Base-by-base conservation (phyloP, 2,888 invertebrate species). In the Netelia fuscicornis region DNA sequence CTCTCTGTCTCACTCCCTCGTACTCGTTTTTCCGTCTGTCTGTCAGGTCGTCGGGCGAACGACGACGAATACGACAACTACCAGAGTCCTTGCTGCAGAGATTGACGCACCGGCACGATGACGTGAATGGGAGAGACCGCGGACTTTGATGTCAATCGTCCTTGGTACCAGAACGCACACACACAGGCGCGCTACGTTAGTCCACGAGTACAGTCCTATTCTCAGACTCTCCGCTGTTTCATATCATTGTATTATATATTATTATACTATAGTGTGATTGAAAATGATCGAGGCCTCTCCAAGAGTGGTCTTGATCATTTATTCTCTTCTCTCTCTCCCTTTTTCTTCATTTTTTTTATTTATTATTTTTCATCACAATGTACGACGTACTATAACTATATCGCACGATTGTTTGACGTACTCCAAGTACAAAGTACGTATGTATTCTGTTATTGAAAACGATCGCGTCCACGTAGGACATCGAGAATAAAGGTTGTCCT, bases 61-160 rank as follows among this genome's bases (percentile, higher is more conserved):
- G 48, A 58, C 64, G n/a, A 65, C 64, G 60, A 60, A 25, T 56
- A 64, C 67, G 54, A 67, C 65, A 25, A 48, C 56, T 25, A 70
- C 62, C 75, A 76, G 72, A 86, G 84, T 87, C 82, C 87, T 87
- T 84, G 62, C 20, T 48, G 13, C 30, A 20, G 48, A 30, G 79
- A 79, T 86, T 87, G 86, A 84, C 85, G 83, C 68, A 70, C 77
- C 64, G 67, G 65, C 3, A 11, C 11, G 78, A 70, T 82, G 82
- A 86, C 82, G 82, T 85, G 82, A 87, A 87, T 84, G 62, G 48
- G 67, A 74, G 72, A 74, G 79, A 81, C 84, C 56, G 58, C 83
- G 64, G 75, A 75, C 68, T 79, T 86, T 87, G 65, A 83, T 87
- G 84, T 81, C 83, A 85, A 86, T 83, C 81, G 83, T 81, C 86